phyloP scores from a whole-genome alignment of 2,113 vertebrate species.

The Syrmaticus mikado region DNA sequence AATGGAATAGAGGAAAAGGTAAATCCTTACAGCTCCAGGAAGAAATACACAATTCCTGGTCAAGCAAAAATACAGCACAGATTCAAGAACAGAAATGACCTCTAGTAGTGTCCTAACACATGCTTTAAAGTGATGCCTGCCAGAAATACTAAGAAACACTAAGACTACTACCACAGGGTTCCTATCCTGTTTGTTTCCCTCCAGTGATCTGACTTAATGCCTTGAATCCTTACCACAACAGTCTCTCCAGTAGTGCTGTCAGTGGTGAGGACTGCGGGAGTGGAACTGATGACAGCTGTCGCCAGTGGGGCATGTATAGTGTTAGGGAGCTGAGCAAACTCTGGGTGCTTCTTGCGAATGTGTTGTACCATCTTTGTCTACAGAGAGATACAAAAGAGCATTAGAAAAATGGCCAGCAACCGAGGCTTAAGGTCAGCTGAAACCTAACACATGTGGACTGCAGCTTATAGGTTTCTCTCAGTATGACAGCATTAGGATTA shows the following conservation, averaged over 20 bases:
- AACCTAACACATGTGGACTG: not conserved
- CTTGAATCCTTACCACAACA: slow-evolving; percentile 88
- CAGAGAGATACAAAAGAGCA: not conserved
- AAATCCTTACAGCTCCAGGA: not conserved
- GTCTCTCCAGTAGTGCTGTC: slow-evolving; percentile 88
- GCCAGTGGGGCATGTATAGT: slow-evolving; percentile 85
- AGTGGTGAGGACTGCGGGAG: slow-evolving; percentile 86
- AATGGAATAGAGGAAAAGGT: not conserved
- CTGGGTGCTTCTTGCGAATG: slow-evolving; percentile 97
- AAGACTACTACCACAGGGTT: not conserved
- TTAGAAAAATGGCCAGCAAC: not conserved
- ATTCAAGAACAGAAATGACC: not conserved
- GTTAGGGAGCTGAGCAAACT: slow-evolving; percentile 87
- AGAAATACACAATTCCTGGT: not conserved
- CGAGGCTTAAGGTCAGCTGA: not conserved
- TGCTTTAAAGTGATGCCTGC: not conserved
- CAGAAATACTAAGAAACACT: not conserved
- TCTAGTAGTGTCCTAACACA: not conserved
- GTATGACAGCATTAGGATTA: not conserved
- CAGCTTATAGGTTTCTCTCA: not conserved
- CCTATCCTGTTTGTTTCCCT: not conserved
- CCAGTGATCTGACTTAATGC: rapidly evolving
- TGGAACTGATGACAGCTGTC: slow-evolving; percentile 86
- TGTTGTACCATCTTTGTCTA: slow-evolving; percentile 99
- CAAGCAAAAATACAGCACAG: not conserved